Evolutionary conservation across 2,797 vertebrate species (phyloP).

Genomic region (Melanotaenia parkinsoni): DNA sequence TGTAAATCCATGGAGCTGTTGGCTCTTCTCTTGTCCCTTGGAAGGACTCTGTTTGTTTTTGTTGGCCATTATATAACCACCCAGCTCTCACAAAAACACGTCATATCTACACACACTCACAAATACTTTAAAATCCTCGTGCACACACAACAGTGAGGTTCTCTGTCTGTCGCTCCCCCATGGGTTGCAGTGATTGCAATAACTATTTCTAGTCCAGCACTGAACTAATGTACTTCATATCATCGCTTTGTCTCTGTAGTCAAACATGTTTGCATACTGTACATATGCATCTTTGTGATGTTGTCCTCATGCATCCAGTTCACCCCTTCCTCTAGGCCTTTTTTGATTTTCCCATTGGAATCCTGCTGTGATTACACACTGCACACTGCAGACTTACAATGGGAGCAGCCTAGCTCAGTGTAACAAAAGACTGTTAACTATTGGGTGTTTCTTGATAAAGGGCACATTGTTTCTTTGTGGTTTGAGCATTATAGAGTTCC

Average conservation of each 20-base stretch:
- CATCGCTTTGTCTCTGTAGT: conserved; percentile 4
- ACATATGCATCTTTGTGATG: conserved; percentile 9
- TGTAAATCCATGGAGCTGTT: conserved; percentile 60
- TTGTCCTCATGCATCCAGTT: conserved; percentile 20
- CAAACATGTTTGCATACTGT: conserved; percentile 19
- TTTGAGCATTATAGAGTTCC: conserved; percentile 16
- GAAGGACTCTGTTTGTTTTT: conserved; percentile 74
- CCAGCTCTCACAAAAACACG: conserved; percentile 54
- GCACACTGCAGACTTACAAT: conserved; percentile 19
- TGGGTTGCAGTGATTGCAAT: conserved; percentile 40
- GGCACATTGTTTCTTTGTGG: conserved; percentile 19
- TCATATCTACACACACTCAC: conserved; percentile 41
- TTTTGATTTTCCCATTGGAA: conserved; percentile 33
- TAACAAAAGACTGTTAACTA: conserved; percentile 32
- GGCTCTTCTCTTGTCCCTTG: conserved; percentile 58
- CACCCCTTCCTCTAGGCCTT: conserved; percentile 21
- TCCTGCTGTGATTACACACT: conserved; percentile 18
- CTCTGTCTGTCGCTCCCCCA: conserved; percentile 3
- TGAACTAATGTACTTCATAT: conserved; percentile 21
- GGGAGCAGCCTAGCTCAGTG: conserved; percentile 11
- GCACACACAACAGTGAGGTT: conserved; percentile 7
- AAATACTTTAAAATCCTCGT: conserved; percentile 32
- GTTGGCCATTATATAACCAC: conserved; percentile 70
- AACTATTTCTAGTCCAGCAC: conserved; percentile 40
- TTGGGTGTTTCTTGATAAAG: conserved; percentile 11